Evolutionary conservation across 2,797 vertebrate species (phyloP).

Genomic region (Alosa sapidissima): DNA sequence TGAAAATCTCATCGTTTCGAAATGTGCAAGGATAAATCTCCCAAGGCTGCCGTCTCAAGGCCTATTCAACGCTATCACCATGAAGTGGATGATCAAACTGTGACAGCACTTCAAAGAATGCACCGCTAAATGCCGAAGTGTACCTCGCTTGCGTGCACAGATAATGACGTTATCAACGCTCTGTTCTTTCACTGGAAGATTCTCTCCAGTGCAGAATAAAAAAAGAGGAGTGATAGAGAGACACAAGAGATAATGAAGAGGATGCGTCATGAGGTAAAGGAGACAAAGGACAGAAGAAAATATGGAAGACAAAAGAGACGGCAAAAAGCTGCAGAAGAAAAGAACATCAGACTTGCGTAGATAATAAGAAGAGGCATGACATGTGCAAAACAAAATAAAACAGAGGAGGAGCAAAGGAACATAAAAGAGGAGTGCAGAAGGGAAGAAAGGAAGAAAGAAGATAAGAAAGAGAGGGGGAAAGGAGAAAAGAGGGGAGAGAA

Average conservation of each 20-base stretch:
- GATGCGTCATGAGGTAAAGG: not conserved
- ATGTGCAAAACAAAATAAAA: not conserved
- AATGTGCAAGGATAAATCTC: not conserved
- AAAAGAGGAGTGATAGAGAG: not conserved
- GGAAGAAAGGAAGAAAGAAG: not conserved
- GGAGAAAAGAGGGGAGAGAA: too few species aligned
- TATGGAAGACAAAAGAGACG: not conserved
- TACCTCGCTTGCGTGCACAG: not conserved
- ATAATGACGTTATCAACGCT: not conserved
- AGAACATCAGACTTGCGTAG: not conserved
- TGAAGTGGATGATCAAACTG: not conserved
- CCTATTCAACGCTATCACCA: not conserved
- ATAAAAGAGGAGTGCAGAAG: not conserved
- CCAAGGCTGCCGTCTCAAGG: not conserved
- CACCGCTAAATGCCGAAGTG: not conserved
- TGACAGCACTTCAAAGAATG: not conserved
- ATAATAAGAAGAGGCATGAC: not conserved
- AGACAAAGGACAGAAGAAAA: not conserved
- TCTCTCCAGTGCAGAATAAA: not conserved
- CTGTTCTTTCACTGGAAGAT: not conserved
- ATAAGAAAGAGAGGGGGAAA: too few species aligned
- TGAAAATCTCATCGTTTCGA: not conserved
- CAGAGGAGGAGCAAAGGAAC: too few species aligned
- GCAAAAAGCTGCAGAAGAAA: not conserved
- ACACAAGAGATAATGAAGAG: not conserved